Conservation (phyloP, 35 echinoderm and acorn worm genomes). For the Holothuria glaberrima region DNA sequence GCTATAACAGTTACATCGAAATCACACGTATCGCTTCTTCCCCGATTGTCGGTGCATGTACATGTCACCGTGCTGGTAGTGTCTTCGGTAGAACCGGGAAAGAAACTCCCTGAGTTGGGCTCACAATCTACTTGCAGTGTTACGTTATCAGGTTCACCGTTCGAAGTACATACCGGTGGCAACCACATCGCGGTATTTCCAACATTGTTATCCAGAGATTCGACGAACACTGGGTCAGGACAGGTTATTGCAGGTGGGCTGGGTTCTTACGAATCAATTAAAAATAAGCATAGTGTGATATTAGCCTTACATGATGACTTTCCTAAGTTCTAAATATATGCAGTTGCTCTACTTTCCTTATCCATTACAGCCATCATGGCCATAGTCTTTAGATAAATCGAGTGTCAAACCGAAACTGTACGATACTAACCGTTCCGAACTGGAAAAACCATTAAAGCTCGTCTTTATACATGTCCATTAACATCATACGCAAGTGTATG, state of each 20-base stretch:
- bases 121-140: neutral
- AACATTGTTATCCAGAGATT: constrained; percentile 48
- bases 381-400: too few species aligned
- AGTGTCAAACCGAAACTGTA: too few species aligned
- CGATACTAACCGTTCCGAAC: too few species aligned
- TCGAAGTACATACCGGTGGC: neutral
- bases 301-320: too few species aligned
- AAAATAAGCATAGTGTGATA: neutral
- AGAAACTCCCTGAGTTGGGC: neutral
- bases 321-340: too few species aligned
- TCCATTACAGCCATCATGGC: too few species aligned
- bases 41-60: constrained; percentile 28
- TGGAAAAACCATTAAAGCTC: too few species aligned
- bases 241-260: neutral
- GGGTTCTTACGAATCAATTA: neutral
- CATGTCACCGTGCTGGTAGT: constrained; percentile 8
- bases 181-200: constrained; percentile 13
- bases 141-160: neutral
- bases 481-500: too few species aligned
- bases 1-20: constrained; percentile 18
- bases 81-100: neutral
- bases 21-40: neutral
- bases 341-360: too few species aligned
- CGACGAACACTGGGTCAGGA: neutral
- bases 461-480: too few species aligned